These are phyloP conservation scores for Sisor rabdophorus DNA, from an alignment of 2,113 vertebrate species.

Conservation along the genomic window DNA sequence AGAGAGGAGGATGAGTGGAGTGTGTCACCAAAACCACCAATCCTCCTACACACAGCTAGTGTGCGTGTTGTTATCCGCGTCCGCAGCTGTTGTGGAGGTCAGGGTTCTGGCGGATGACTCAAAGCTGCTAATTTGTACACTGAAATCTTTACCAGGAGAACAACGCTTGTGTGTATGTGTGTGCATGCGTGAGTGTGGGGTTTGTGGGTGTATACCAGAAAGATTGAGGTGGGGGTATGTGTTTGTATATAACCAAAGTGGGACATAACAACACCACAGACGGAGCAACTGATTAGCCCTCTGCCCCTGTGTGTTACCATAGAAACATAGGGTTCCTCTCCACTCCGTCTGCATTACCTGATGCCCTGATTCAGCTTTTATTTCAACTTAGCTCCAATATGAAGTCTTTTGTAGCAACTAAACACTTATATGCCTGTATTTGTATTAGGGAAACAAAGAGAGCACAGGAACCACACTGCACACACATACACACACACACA, in stretches of 20 bases:
- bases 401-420: too few species aligned
- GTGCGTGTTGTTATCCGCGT: background rate
- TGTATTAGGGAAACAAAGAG: too few species aligned
- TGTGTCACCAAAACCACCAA: constrained; percentile 20
- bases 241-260: constrained; percentile 15
- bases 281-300: constrained; percentile 53
- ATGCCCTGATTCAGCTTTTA: too few species aligned
- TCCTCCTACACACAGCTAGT: constrained; percentile 36
- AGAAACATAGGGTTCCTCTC: constrained; percentile 70
- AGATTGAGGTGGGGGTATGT: background rate
- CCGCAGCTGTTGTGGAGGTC: constrained; percentile 43
- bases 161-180: constrained; percentile 8
- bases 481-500: too few species aligned
- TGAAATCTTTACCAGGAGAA: constrained; percentile 10
- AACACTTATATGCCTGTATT: too few species aligned
- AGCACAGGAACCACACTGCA: too few species aligned
- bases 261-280: constrained; percentile 45
- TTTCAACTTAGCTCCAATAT: too few species aligned
- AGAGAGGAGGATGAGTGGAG: constrained; percentile 11
- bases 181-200: constrained; percentile 2
- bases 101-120: constrained; percentile 42
- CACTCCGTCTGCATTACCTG: constrained; percentile 32
- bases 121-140: constrained; percentile 28
- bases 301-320: constrained; percentile 70
- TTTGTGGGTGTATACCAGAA: constrained; percentile 26